Conservation (phyloP, 2,797 vertebrate genomes). For the Sebastes jordani region DNA sequence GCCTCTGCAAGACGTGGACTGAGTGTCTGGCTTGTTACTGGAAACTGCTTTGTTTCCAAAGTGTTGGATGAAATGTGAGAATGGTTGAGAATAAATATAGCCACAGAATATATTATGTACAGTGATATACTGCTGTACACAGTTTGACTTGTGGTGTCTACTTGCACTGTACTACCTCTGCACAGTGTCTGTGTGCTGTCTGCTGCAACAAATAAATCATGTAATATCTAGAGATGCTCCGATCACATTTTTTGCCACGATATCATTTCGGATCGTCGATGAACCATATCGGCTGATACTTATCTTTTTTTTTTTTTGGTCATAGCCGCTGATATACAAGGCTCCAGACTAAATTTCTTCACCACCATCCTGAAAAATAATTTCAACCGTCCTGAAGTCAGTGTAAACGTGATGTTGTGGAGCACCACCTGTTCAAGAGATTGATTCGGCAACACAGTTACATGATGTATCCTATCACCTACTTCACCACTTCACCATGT, state of each 20-base stretch:
- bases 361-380: too few relatives aligned
- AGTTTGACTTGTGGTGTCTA: background rate
- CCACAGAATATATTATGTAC: background rate
- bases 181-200: background rate
- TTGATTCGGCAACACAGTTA: background rate
- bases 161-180: background rate
- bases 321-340: too few relatives aligned
- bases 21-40: background rate
- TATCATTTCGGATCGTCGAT: too few relatives aligned
- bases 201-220: background rate
- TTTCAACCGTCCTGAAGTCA: too few relatives aligned
- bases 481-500: background rate
- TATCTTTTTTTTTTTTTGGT: background rate
- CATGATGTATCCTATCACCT: background rate
- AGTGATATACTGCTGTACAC: background rate
- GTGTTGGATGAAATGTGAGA: background rate
- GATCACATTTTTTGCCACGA: too few relatives aligned
- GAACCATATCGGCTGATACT: too few relatives aligned
- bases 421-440: background rate
- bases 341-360: too few relatives aligned
- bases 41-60: background rate
- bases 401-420: background rate
- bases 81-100: background rate
- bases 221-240: background rate
- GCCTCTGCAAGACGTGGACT: slow-evolving; percentile 5